A percentile compares a stretch with the other conserved stretches of the same genome.
These are phyloP conservation scores for Nomada goodeniana DNA, from an alignment of 2,888 invertebrate genomes.

Conservation along the genomic window DNA sequence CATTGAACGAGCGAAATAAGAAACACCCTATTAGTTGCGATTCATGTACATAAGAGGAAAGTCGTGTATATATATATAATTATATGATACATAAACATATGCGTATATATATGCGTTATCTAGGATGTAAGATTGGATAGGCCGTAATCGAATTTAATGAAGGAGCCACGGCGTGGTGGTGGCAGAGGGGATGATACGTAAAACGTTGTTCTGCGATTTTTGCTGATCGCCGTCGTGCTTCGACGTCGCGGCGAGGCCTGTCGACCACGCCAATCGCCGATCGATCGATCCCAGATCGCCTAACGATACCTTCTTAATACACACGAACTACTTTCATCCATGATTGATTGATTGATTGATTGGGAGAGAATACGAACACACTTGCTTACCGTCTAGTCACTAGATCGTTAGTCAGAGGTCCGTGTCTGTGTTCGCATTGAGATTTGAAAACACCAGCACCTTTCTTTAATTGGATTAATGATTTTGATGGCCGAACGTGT, in stretches of 20 bases:
- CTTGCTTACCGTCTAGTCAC: conserved; percentile 82
- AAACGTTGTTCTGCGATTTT: not conserved
- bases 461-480: not conserved
- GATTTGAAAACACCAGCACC: conserved; percentile 32
- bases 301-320: conserved; percentile 66
- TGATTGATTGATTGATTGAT: conserved; percentile 64
- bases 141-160: conserved; percentile 70
- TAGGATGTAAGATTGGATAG: conserved; percentile 68
- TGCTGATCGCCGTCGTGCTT: conserved; percentile 24
- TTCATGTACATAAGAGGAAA: conserved; percentile 74
- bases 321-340: conserved; percentile 56
- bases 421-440: conserved; percentile 37
- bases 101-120: conserved; percentile 73
- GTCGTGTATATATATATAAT: conserved; percentile 66
- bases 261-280: conserved; percentile 57
- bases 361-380: conserved; percentile 68
- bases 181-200: not conserved
- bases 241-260: conserved; percentile 28
- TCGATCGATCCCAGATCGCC: conserved; percentile 67
- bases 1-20: conserved; percentile 38
- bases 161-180: conserved; percentile 13
- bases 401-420: conserved; percentile 75
- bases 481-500: not conserved
- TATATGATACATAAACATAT: conserved; percentile 68
- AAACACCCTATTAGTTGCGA: conserved; percentile 46